A percentile compares a stretch with the other conserved stretches of the same genome.
phyloP scores from a whole-genome alignment of 2,113 vertebrate species.

The Myiagra hebetior region DNA sequence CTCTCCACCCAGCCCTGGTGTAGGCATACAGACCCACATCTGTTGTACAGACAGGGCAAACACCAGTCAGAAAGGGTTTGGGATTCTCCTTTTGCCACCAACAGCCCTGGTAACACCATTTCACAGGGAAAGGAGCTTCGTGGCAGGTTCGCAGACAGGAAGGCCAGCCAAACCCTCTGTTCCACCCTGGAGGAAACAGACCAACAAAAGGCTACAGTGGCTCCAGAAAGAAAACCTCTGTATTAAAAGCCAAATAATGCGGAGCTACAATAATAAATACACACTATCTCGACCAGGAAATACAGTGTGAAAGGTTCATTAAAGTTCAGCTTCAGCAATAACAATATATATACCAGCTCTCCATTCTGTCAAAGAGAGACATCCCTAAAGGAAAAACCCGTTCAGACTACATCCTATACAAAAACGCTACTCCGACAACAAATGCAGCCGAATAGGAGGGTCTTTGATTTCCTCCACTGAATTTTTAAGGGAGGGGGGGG shows the following conservation, averaged over 20 bases:
- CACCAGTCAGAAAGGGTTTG: not conserved
- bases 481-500: not conserved
- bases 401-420: constrained; percentile 39
- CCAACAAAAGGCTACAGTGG: constrained; percentile 25
- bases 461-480: not conserved
- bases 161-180: not conserved
- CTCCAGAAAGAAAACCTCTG: constrained; percentile 72
- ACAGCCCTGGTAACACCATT: not conserved
- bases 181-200: not conserved
- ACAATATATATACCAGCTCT: constrained; percentile 21
- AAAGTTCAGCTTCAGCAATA: constrained; percentile 60
- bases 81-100: not conserved
- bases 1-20: not conserved
- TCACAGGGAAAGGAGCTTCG: not conserved
- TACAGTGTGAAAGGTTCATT: constrained; percentile 57
- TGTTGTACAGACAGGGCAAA: not conserved
- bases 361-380: not conserved
- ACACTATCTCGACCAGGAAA: constrained; percentile 60
- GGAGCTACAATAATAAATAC: constrained; percentile 65
- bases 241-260: constrained; percentile 74
- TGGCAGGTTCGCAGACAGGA: not conserved
- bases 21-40: not conserved
- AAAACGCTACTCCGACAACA: constrained; percentile 61
- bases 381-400: not conserved
- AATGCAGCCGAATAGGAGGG: constrained; percentile 16